Percentiles rank a stretch among this genome's conserved stretches.
Conservation (phyloP, 2,888 invertebrate species). For the Helobdella robusta region DNA sequence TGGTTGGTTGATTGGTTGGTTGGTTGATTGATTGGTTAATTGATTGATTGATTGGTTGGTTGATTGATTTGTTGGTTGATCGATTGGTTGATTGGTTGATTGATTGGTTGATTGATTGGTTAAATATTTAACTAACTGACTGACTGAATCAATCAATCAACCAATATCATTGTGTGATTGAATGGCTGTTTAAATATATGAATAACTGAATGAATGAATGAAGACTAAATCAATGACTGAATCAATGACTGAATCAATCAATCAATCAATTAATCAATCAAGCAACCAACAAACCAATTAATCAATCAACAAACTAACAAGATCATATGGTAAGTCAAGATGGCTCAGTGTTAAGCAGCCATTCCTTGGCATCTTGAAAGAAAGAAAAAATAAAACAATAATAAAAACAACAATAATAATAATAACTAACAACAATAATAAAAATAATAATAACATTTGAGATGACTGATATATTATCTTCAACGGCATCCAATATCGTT, state of each 20-base stretch:
- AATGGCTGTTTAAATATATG: neutral
- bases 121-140: too few species aligned
- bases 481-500: slow-evolving; percentile 5
- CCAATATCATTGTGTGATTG: slow-evolving; percentile 13
- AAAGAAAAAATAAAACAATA: slow-evolving; percentile 4
- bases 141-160: too few species aligned
- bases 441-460: neutral
- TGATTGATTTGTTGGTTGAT: too few species aligned
- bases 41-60: too few species aligned
- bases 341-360: slow-evolving; percentile 88
- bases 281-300: neutral
- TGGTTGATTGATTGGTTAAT: too few species aligned
- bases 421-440: neutral
- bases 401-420: neutral
- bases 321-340: slow-evolving; percentile 86
- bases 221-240: neutral
- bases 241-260: neutral
- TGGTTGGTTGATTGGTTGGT: too few species aligned
- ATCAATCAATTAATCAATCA: neutral
- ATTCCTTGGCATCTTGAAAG: slow-evolving; percentile 74
- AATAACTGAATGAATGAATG: neutral
- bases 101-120: too few species aligned
- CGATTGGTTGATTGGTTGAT: too few species aligned
- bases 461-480: neutral
- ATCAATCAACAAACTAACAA: slow-evolving; percentile 49